phyloP scores from a whole-genome alignment of 1,140 invertebrate species.

The Cherax quadricarinatus region DNA sequence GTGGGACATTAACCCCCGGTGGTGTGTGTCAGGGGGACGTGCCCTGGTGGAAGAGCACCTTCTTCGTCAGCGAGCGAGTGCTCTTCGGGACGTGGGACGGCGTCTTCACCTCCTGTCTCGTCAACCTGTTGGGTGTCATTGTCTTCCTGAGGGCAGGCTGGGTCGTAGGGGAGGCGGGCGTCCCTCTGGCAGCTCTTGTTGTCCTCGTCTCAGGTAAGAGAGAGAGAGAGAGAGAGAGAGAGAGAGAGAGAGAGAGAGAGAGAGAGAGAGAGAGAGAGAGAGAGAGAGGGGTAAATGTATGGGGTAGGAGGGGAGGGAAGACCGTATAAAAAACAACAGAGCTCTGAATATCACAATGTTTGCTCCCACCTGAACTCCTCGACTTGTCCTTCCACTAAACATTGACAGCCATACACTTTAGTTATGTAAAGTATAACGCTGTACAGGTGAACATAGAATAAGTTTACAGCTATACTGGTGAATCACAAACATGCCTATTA shows the following conservation, averaged over 20 bases:
- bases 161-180: conserved; percentile 97
- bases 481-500: no score
- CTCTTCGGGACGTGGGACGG: conserved; percentile 99
- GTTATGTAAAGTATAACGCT: no score
- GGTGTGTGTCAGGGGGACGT: conserved; percentile 82
- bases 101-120: conserved; percentile 95
- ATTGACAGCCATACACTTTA: no score
- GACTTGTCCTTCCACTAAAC: no score
- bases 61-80: conserved; percentile 94
- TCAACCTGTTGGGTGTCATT: conserved; percentile 98
- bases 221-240: conserved; percentile 5
- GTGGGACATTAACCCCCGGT: background rate
- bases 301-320: no score
- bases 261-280: conserved; percentile 16
- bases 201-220: conserved; percentile 88
- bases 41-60: conserved; percentile 95
- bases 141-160: conserved; percentile 97
- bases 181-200: conserved; percentile 90
- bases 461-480: no score
- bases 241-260: conserved; percentile 17
- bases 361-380: no score
- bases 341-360: no score
- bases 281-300: conserved; percentile 1
- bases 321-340: no score
- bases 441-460: no score